phyloP scores from a whole-genome alignment of 2,888 invertebrate genomes.

The Standfussiana lucernea region DNA sequence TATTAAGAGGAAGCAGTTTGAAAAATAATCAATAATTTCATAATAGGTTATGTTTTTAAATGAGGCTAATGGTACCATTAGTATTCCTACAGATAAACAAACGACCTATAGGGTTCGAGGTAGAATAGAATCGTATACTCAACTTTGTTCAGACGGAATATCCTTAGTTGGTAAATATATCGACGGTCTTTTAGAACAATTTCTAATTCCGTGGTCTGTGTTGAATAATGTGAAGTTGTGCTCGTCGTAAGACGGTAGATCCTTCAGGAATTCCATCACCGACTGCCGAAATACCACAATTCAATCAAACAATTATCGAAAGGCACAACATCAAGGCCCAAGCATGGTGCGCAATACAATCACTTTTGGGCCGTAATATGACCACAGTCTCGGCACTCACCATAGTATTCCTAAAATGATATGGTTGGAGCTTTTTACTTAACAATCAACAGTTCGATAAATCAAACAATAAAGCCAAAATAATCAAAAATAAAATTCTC shows the following conservation, averaged over 20 bases:
- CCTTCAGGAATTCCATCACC: conserved; percentile 97
- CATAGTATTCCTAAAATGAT: conserved; percentile 77
- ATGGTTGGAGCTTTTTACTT: conserved; percentile 63
- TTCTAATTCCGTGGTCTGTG: conserved; percentile 95
- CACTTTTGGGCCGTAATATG: conserved; percentile 51
- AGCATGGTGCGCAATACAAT: conserved; percentile 71
- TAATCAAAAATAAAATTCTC: conserved; percentile 79
- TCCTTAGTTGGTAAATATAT: conserved; percentile 98
- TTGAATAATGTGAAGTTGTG: conserved; percentile 97
- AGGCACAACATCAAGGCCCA: conserved; percentile 72
- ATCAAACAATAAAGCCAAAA: conserved; percentile 75
- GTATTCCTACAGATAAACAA: conserved; percentile 27
- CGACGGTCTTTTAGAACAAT: conserved; percentile 96
- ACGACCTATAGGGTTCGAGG: conserved; percentile 16
- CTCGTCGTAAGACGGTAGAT: conserved; percentile 97
- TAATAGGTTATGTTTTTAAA: conserved; percentile 30
- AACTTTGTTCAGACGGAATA: conserved; percentile 98
- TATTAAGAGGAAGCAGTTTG: not conserved
- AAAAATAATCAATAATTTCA: conserved; percentile 52
- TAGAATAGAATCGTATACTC: conserved; percentile 78
- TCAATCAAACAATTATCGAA: conserved; percentile 65
- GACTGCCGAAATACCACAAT: conserved; percentile 91
- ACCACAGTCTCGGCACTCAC: conserved; percentile 70
- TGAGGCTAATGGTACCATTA: conserved; percentile 1
- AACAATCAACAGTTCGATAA: conserved; percentile 69